A percentile compares a stretch with the other conserved stretches of the same genome.
These are phyloP conservation scores for Acutogordius australiensis DNA, from an alignment of 2,888 invertebrate species.

Conservation along the genomic window DNA sequence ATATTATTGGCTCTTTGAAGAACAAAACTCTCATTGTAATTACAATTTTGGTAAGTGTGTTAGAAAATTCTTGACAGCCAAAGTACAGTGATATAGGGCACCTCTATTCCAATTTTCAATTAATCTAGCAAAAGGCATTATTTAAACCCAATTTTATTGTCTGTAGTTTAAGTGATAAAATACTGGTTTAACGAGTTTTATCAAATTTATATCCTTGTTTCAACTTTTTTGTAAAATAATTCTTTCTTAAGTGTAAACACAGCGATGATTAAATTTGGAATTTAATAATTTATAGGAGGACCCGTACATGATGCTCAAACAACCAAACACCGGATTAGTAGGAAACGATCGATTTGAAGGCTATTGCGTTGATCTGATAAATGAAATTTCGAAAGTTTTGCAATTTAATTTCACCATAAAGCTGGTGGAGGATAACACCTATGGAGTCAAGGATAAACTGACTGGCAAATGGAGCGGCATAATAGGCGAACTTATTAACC, in stretches of 20 bases:
- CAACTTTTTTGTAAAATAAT: no score
- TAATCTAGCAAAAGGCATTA: no score
- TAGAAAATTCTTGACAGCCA: no score
- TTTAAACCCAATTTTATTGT: no score
- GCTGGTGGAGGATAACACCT: conserved; percentile 42
- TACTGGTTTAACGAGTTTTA: no score
- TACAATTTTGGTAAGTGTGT: conserved; percentile 54
- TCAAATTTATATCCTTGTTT: no score
- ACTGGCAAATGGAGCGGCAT: conserved; percentile 28
- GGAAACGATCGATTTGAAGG: conserved; percentile 58
- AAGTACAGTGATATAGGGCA: no score
- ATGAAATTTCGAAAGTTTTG: conserved; percentile 42
- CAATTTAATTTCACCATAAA: conserved; percentile 54
- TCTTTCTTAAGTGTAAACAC: no score
- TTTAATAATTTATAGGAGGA: conserved; percentile 46
- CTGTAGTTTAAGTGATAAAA: no score
- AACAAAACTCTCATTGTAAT: conserved; percentile 68
- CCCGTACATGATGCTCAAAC: conserved; percentile 59
- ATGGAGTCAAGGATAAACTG: conserved; percentile 34
- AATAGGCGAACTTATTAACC: conserved; percentile 27
- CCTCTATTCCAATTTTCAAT: no score
- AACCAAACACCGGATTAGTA: conserved; percentile 37
- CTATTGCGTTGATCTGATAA: conserved; percentile 55
- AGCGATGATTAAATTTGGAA: no score
- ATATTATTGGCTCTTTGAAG: conserved; percentile 25